Conservation (phyloP, 1,140 invertebrate genomes). For the Brachionus plicatilis region DNA sequence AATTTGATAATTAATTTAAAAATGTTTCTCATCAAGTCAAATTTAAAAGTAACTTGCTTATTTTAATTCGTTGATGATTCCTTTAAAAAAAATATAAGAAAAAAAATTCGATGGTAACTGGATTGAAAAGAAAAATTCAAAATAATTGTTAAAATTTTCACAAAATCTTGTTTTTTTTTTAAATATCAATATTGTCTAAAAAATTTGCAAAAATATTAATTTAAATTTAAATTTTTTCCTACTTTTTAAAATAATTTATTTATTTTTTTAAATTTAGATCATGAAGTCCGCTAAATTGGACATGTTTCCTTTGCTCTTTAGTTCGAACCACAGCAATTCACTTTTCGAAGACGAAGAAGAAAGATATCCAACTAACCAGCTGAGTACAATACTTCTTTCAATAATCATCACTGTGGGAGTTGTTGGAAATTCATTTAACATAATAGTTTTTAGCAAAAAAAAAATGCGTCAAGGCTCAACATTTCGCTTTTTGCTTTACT, state of each 20-base stretch:
- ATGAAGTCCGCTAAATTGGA: too few relatives aligned
- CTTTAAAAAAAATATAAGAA: not conserved
- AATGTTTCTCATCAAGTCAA: not conserved
- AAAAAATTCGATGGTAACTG: not conserved
- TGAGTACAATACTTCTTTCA: not conserved
- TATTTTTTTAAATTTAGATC: too few relatives aligned
- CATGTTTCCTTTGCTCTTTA: too few relatives aligned
- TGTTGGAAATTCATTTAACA: conserved; percentile 31
- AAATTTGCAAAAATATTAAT: too few relatives aligned
- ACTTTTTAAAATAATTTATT: too few relatives aligned
- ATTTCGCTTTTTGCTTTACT: conserved; percentile 39
- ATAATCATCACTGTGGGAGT: not conserved
- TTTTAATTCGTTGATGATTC: not conserved
- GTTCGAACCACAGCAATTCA: not conserved
- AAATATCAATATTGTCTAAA: too few relatives aligned
- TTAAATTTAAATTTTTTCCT: too few relatives aligned
- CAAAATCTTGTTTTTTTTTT: too few relatives aligned
- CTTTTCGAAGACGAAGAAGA: not conserved
- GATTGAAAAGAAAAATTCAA: too few relatives aligned
- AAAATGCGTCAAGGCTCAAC: conserved; percentile 36
- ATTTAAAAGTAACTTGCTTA: not conserved
- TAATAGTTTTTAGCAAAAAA: conserved; percentile 9
- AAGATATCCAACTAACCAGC: not conserved
- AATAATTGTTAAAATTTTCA: too few relatives aligned
- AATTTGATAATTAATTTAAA: not conserved